A percentile compares a stretch with the other conserved stretches of the same genome.
phyloP scores from a whole-genome alignment of 2,797 vertebrate genomes.

The Falco biarmicus region DNA sequence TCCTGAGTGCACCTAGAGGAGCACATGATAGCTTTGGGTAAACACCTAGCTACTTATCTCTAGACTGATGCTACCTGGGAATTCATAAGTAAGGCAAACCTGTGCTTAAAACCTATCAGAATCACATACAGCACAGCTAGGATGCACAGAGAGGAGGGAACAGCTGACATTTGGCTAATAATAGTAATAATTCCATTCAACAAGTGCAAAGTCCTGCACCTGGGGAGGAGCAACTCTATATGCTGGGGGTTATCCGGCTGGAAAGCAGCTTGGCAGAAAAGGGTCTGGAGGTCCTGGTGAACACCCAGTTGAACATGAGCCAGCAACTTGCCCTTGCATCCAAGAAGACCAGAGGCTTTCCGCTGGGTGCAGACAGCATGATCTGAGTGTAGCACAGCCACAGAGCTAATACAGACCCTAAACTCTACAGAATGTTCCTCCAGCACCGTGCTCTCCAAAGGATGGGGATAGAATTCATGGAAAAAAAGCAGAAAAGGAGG shows the following conservation, averaged over 20 bases:
- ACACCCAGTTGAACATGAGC: no score
- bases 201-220: no score
- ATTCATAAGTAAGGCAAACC: neutral
- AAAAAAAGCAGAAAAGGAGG: neutral
- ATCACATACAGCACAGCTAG: neutral
- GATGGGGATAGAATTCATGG: neutral
- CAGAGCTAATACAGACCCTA: neutral
- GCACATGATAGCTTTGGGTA: neutral
- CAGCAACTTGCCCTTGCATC: no score
- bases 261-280: no score
- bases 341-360: neutral
- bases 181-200: neutral
- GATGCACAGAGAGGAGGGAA: neutral
- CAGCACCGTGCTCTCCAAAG: neutral
- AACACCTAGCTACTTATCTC: neutral
- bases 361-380: neutral
- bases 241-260: no score
- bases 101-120: neutral
- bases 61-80: neutral
- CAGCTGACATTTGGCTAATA: neutral
- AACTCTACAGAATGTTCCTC: neutral
- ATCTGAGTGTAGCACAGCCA: neutral
- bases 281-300: no score
- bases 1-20: neutral
- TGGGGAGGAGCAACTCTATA: no score